Evolutionary conservation across 2,888 invertebrate genomes (phyloP).

Genomic region (Leucophenga maculata): DNA sequence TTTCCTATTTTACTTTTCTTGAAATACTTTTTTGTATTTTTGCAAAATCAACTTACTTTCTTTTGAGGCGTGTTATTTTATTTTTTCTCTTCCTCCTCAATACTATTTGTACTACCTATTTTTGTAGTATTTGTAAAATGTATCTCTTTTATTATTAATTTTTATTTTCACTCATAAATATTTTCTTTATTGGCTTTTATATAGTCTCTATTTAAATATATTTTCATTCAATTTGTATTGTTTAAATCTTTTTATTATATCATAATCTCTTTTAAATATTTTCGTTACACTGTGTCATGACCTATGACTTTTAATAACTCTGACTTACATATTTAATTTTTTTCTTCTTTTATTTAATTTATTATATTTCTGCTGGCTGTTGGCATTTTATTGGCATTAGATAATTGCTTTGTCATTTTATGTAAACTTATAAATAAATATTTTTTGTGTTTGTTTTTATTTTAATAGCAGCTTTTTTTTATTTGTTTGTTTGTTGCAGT

Average conservation of each 20-base stretch:
- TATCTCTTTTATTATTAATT: not conserved
- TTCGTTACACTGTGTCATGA: conserved; percentile 39
- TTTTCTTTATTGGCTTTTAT: conserved; percentile 22
- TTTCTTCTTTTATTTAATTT: not conserved
- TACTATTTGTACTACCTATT: conserved; percentile 38
- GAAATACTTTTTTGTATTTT: not conserved
- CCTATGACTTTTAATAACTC: conserved; percentile 44
- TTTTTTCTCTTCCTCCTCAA: conserved; percentile 15
- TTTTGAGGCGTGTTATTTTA: conserved; percentile 47
- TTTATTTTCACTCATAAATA: conserved; percentile 29
- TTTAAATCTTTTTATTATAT: conserved; percentile 3
- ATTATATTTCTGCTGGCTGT: not conserved
- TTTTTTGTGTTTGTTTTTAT: not conserved
- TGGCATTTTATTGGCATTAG: conserved; percentile 44
- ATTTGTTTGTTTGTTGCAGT: not conserved
- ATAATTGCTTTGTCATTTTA: conserved; percentile 41
- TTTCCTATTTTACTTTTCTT: not conserved
- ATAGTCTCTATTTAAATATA: conserved; percentile 27
- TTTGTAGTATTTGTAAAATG: not conserved
- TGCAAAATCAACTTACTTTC: conserved; percentile 21
- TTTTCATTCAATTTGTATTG: conserved; percentile 22
- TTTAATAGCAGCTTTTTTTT: conserved; percentile 2
- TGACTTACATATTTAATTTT: no score
- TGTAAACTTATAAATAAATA: not conserved
- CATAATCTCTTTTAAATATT: not conserved